A percentile compares a stretch with the other conserved stretches of the same genome.
Evolutionary conservation across 2,113 vertebrate species (phyloP).

Genomic region (Brachyhypopomus gauderio): DNA sequence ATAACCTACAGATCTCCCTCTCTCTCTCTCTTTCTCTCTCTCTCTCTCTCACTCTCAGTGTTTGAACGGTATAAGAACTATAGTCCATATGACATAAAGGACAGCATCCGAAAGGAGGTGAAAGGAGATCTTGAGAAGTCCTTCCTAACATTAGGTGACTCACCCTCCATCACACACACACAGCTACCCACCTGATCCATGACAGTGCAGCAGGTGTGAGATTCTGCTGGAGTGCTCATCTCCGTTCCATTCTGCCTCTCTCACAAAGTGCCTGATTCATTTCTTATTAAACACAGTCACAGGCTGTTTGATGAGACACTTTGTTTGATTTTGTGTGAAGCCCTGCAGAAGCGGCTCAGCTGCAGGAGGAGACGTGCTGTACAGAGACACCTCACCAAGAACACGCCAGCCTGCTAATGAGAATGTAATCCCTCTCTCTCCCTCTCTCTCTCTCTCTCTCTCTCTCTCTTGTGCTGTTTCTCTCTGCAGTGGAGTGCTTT

Average conservation of each 20-base stretch:
- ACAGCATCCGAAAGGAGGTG: slow-evolving; percentile 92
- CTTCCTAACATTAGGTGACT: slow-evolving; percentile 88
- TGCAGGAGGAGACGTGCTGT: background rate
- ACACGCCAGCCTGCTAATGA: background rate
- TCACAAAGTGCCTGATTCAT: background rate
- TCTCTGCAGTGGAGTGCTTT: slow-evolving; percentile 86
- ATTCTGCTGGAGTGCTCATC: background rate
- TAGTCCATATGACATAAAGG: slow-evolving; percentile 95
- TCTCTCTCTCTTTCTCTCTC: background rate
- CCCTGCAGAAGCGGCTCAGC: background rate
- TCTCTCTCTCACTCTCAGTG: slow-evolving; percentile 68
- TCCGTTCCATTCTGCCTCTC: background rate
- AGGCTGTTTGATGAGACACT: slow-evolving; percentile 16
- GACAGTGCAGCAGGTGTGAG: background rate
- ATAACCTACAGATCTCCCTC: no score
- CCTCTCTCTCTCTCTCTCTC: slow-evolving; percentile 2
- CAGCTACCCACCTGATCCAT: background rate
- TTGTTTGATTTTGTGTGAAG: slow-evolving; percentile 20
- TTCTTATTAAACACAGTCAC: slow-evolving; percentile 22
- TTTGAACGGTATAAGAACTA: slow-evolving; percentile 94
- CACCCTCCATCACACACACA: background rate
- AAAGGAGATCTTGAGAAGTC: slow-evolving; percentile 92
- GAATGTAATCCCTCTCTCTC: slow-evolving; percentile 1
- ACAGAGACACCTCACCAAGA: background rate
- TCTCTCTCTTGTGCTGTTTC: slow-evolving; percentile 22